Evolutionary conservation across 2,797 vertebrate genomes (phyloP).

Genomic region (Acanthopagrus latus): DNA sequence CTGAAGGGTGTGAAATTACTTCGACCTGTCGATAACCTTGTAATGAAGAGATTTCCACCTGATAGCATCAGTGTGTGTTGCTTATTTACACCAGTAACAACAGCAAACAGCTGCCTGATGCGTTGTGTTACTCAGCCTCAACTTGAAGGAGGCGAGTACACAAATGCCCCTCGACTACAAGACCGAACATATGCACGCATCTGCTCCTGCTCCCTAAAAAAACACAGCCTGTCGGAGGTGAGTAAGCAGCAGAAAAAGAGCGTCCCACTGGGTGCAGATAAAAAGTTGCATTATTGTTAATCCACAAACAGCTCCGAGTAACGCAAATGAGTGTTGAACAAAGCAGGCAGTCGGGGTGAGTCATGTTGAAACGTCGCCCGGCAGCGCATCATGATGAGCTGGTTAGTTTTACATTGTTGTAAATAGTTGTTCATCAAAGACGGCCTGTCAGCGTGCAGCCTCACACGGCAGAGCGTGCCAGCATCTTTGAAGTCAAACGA

Average conservation of each 20-base stretch:
- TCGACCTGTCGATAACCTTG: neutral
- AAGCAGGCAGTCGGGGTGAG: conserved; percentile 52
- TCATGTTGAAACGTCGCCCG: conserved; percentile 62
- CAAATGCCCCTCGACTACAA: neutral
- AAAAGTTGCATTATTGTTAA: conserved; percentile 43
- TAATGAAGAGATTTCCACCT: neutral
- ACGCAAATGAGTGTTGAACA: conserved; percentile 51
- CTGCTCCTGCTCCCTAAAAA: neutral
- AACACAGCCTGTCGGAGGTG: conserved; percentile 4
- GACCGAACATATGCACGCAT: conserved; percentile 13
- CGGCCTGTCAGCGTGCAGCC: conserved; percentile 75
- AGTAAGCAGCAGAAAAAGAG: neutral
- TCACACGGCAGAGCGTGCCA: conserved; percentile 55
- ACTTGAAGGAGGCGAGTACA: conserved; percentile 12
- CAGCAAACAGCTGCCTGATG: neutral
- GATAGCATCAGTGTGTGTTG: neutral
- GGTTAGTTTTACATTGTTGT: conserved; percentile 77
- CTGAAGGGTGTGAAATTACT: neutral
- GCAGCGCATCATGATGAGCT: conserved; percentile 66
- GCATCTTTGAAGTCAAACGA: conserved; percentile 74
- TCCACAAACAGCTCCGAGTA: conserved; percentile 38
- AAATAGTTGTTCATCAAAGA: conserved; percentile 82
- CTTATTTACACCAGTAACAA: neutral
- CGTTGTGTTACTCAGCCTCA: neutral
- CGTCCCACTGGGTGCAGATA: conserved; percentile 28